Evolutionary conservation across 2,888 invertebrate genomes (phyloP).

Genomic region (Cantharis lateralis): DNA sequence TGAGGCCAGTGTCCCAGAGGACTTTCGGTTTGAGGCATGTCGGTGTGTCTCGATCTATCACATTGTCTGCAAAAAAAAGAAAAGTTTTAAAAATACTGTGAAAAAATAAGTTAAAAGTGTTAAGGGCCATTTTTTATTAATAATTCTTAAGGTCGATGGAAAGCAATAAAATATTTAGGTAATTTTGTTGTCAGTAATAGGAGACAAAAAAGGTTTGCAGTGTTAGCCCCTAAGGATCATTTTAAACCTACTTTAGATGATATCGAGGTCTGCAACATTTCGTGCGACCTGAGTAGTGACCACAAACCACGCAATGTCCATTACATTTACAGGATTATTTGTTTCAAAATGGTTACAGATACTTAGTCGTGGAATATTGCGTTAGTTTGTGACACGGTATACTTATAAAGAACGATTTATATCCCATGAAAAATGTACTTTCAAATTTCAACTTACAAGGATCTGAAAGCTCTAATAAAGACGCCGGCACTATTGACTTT

Average conservation of each 20-base stretch:
- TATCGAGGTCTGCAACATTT: slow-evolving; percentile 10
- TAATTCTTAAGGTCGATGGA: background rate
- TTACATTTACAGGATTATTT: slow-evolving; percentile 8
- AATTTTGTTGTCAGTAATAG: background rate
- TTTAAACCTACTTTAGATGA: slow-evolving; percentile 12
- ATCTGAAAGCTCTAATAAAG: background rate
- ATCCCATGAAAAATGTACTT: background rate
- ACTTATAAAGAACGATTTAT: background rate
- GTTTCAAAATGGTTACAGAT: slow-evolving; percentile 11
- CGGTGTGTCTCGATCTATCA: slow-evolving; percentile 56
- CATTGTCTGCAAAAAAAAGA: slow-evolving; percentile 57
- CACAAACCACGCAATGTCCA: slow-evolving; percentile 26
- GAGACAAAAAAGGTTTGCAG: background rate
- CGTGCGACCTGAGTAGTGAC: slow-evolving; percentile 19
- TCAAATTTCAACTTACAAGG: background rate
- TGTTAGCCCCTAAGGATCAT: slow-evolving; percentile 4
- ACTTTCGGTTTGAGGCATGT: slow-evolving; percentile 59
- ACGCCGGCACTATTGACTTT: background rate
- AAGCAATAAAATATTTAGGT: background rate
- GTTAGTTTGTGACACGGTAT: background rate
- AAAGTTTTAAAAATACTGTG: no score
- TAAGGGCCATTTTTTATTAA: background rate
- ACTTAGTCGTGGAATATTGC: slow-evolving; percentile 5
- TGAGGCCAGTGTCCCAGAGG: slow-evolving; percentile 70
- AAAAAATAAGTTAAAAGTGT: background rate